Conservation (phyloP, 2,888 invertebrate species). For the Sipha maydis region DNA sequence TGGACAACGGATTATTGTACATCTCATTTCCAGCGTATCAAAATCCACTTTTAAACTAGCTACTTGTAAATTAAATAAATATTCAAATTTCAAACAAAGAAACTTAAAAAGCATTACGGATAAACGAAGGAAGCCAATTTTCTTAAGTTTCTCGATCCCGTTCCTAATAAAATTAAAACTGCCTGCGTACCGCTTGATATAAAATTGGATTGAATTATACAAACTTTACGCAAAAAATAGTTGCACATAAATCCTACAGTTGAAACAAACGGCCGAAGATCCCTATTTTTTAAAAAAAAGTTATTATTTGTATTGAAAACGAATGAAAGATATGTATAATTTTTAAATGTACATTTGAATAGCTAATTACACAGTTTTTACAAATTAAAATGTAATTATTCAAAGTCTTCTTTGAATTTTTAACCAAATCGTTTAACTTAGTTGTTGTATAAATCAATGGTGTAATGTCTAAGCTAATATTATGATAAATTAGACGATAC, state of each 20-base stretch:
- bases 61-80: not conserved
- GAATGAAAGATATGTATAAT: not conserved
- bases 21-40: constrained; percentile 19
- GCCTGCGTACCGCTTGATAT: not conserved
- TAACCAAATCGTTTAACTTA: not conserved
- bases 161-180: constrained; percentile 22
- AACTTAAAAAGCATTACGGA: not conserved
- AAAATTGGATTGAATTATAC: constrained; percentile 23
- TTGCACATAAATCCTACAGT: constrained; percentile 7
- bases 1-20: constrained; percentile 23
- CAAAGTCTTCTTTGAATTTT: not conserved
- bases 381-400: not conserved
- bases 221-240: constrained; percentile 20
- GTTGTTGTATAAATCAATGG: not conserved
- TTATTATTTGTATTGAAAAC: constrained; percentile 1
- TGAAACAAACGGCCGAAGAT: not conserved
- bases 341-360: not conserved
- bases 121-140: not conserved
- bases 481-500: no score
- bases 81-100: not conserved
- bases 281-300: constrained; percentile 7
- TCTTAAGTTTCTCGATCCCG: not conserved
- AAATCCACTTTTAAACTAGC: constrained; percentile 30
- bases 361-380: not conserved
- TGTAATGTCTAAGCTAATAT: no score